Base-by-base conservation (phyloP, 2,888 invertebrate genomes). In the Catotricha subobsoleta region DNA sequence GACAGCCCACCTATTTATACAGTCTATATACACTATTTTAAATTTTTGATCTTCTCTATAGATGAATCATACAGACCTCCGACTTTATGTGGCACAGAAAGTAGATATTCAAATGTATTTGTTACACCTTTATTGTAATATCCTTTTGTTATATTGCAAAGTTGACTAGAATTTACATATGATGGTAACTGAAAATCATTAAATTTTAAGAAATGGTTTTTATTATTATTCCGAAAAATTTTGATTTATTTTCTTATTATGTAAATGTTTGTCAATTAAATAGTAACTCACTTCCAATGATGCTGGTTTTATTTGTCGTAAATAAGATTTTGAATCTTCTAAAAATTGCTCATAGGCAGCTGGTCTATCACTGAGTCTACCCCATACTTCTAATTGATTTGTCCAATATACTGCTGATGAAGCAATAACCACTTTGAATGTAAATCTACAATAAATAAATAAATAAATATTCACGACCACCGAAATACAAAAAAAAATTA, bases 371-470 rank as follows among this genome's bases (percentile, higher is more conserved):
- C 36, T 36, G 9, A 36, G 9, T 9, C 9, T 3, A 12, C 23
- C 21, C 36, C 36, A 36, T 10, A 36, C 16, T 36, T 36, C 36
- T 10, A 36, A 16, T 23, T 36, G 21, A 36, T 36, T 36, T 13
- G 36, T 36, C 36, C 36, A 36, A 36, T 36, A 36, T 20, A 36
- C 9, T 4, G 36, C 36, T 16, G 36, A 23, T 16, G 36, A 36
- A 16, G 36, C n/a, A 36, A 36, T 21, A 8, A 36, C 36, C 2
- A 36, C 36, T 13, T 36, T 36, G 36, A 36, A 36, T 36, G 36
- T 23, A 2, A 36, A 25, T 15, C 36, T 36, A 25, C 3, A 13
- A 19, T 4, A 20, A 23, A 36, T 19, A 18, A 5, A 19, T 10
- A 19, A 33, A 19, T 5, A 20, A n/a, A n/a, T n/a, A n/a, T n/a